These are phyloP conservation scores for Drosophila santomea DNA, from an alignment of 1,140 invertebrate genomes.

Conservation along the genomic window DNA sequence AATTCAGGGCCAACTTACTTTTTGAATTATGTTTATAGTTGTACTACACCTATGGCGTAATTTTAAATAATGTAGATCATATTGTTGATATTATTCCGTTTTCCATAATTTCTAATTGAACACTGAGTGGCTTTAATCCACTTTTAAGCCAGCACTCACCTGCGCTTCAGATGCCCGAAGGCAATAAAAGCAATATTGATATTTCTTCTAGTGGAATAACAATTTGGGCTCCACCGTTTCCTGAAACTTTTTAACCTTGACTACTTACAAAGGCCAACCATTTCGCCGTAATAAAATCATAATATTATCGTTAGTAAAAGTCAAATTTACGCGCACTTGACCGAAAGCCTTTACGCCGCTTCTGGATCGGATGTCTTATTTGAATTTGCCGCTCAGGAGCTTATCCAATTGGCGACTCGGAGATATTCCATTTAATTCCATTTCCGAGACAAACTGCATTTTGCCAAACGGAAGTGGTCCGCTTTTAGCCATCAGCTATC, in stretches of 20 bases:
- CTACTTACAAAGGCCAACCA: constrained; percentile 2
- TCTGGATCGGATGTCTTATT: constrained; percentile 19
- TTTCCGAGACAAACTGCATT: constrained; percentile 61
- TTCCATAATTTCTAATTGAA: background rate
- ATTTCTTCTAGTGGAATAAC: constrained; percentile 2
- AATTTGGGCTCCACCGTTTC: constrained; percentile 4
- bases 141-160: background rate
- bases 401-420: constrained; percentile 30
- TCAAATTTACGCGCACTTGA: constrained; percentile 38
- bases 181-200: constrained; percentile 20
- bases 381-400: constrained; percentile 44
- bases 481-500: constrained; percentile 28
- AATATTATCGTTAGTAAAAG: constrained; percentile 39
- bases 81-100: background rate
- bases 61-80: background rate
- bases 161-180: constrained; percentile 1
- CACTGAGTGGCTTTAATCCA: background rate
- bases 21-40: background rate
- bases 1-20: background rate
- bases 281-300: constrained; percentile 25
- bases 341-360: constrained; percentile 20
- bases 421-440: constrained; percentile 64
- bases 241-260: background rate
- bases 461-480: constrained; percentile 23
- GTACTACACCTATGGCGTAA: background rate